These are phyloP conservation scores for Cyrtodaria siliqua DNA, from an alignment of 2,888 invertebrate species.

Conservation along the genomic window DNA sequence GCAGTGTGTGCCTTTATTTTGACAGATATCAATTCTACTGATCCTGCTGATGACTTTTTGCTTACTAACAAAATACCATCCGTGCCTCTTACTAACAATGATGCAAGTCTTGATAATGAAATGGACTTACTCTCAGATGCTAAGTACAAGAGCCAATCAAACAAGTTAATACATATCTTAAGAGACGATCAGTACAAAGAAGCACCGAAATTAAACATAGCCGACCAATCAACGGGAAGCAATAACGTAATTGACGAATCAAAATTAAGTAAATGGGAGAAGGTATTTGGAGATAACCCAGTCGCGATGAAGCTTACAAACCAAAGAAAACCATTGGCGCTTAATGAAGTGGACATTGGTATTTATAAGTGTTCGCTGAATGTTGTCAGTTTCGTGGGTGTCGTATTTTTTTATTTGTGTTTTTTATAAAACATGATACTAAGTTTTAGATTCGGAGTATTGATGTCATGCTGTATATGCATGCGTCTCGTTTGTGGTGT, in stretches of 20 bases:
- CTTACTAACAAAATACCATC: conserved; percentile 49
- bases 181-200: not conserved
- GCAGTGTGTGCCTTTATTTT: not conserved
- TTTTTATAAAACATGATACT: no score
- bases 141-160: conserved; percentile 1
- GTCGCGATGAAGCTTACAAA: conserved; percentile 48
- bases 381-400: not conserved
- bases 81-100: conserved; percentile 17
- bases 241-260: not conserved
- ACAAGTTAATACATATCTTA: not conserved
- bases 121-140: not conserved
- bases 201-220: not conserved
- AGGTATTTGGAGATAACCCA: conserved; percentile 30
- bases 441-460: no score
- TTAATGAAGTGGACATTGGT: not conserved
- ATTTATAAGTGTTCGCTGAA: not conserved
- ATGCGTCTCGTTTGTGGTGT: no score
- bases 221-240: not conserved
- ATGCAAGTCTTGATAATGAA: not conserved
- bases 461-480: no score
- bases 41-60: conserved; percentile 25
- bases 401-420: no score
- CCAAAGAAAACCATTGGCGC: conserved; percentile 38
- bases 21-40: conserved; percentile 28
- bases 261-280: conserved; percentile 8